Evolutionary conservation across 2,797 vertebrate genomes (phyloP).

Genomic region (Graptemys geographica): DNA sequence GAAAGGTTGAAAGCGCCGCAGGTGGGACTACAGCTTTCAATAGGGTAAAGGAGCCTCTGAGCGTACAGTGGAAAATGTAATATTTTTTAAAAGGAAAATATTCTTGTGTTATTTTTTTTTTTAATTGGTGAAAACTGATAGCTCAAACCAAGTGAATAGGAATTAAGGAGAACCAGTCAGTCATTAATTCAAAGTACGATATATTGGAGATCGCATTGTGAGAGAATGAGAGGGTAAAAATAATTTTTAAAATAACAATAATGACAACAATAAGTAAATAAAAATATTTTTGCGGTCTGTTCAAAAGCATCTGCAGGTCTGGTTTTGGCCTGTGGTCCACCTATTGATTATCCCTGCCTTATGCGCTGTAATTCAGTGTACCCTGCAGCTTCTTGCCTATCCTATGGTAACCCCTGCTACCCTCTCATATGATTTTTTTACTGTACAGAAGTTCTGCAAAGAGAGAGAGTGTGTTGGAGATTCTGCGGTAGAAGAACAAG

Average conservation of each 20-base stretch:
- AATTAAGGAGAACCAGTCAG: no score
- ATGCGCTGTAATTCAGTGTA: not conserved
- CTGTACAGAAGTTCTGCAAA: not conserved
- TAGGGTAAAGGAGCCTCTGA: not conserved
- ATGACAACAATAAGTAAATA: no score
- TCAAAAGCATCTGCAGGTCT: no score
- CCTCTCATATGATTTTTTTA: not conserved
- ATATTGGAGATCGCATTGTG: no score
- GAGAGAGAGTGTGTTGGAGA: not conserved
- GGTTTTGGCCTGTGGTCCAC: no score
- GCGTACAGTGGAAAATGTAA: not conserved
- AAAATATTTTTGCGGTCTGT: no score
- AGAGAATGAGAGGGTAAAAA: no score
- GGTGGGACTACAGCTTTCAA: not conserved
- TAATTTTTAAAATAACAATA: no score
- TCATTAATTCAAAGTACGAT: no score
- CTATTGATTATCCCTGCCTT: no score
- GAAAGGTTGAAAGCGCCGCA: not conserved
- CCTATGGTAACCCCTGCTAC: not conserved
- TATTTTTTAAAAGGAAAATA: not conserved
- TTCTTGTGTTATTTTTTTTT: not conserved
- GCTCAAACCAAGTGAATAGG: not conserved
- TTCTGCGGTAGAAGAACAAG: not conserved
- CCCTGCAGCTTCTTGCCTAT: not conserved
- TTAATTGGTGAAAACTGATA: not conserved